Evolutionary conservation across 2,888 invertebrate genomes (phyloP), one percentile per base, ranked within the genome.

Genomic region (Pemphredon lugubris): DNA sequence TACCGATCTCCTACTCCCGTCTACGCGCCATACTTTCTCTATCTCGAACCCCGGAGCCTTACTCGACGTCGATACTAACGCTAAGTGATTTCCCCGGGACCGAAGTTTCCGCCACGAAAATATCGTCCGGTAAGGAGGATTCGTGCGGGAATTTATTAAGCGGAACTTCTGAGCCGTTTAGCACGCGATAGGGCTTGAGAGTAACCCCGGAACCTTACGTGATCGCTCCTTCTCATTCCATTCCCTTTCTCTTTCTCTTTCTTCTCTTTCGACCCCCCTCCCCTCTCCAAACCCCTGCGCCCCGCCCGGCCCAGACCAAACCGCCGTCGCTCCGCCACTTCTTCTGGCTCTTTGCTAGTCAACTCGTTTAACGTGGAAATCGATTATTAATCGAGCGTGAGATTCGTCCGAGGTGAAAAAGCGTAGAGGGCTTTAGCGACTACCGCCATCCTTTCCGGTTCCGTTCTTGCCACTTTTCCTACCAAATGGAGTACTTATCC

Each of bases 81-180:
- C 75, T 67, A 75, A 81, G 77, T 74, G 83, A 83, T 82, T 77
- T 55, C 72, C 51, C 21, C 45, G 13, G 54, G 16, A 13, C 39
- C 18, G 20, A 53, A 65, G 44, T 55, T 70, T 64, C 42, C 26
- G 1, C 37, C 16, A 16, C 40, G 50, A 70, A 79, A 72, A 67
- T 79, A 64, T 76, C 69, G 68, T 32, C 55, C 70, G n/a, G 63
- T 21, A 23, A 51, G 30, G 34, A 53, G 67, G 32, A 58, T 54
- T 50, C 72, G 73, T 50, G 50, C 26, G 53, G 58, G 61, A 65
- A 79, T 82, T 84, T 82, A 83, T 84, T 81, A 78, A 71, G 64
- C 73, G 66, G 71, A 82, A 81, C 77, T 83, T 75, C 71, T 69
- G 70, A 67, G 74, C 74, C 75, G 76, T 75, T 83, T 80, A 82